Conservation (phyloP, 2,113 vertebrate species). For the Smithornis capensis region DNA sequence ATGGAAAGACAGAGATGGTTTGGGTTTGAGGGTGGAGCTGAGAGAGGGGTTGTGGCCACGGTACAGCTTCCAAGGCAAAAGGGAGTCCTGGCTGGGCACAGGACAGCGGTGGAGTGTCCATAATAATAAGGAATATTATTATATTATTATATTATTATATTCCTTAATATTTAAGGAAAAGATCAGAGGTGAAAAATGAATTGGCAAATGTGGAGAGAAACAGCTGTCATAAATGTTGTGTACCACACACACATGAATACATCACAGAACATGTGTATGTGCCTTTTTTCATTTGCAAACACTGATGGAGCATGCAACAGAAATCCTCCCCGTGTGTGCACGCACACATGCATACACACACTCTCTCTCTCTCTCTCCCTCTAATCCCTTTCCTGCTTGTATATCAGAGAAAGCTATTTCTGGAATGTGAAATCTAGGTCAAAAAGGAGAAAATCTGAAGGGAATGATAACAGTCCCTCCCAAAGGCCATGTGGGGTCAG, state of each 20-base stretch:
- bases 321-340: neutral
- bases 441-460: slow-evolving; percentile 64
- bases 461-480: neutral
- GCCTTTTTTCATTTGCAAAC: neutral
- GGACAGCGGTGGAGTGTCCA: neutral
- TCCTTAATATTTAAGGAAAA: too few relatives aligned
- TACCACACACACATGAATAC: neutral
- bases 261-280: rapidly evolving
- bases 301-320: neutral
- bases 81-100: neutral
- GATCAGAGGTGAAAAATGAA: neutral
- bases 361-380: neutral
- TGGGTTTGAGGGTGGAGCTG: neutral
- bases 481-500: slow-evolving; percentile 10
- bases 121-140: neutral
- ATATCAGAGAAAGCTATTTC: slow-evolving; percentile 75
- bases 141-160: too few relatives aligned
- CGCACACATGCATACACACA: rapidly evolving
- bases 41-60: neutral
- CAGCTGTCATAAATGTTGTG: neutral
- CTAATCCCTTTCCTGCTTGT: slow-evolving; percentile 58
- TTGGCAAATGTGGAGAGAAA: neutral
- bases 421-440: slow-evolving; percentile 77
- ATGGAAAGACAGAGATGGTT: neutral
- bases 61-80: neutral